These are phyloP conservation scores for Manacus vitellinus DNA, from an alignment of 2,113 vertebrate species.

Conservation along the genomic window DNA sequence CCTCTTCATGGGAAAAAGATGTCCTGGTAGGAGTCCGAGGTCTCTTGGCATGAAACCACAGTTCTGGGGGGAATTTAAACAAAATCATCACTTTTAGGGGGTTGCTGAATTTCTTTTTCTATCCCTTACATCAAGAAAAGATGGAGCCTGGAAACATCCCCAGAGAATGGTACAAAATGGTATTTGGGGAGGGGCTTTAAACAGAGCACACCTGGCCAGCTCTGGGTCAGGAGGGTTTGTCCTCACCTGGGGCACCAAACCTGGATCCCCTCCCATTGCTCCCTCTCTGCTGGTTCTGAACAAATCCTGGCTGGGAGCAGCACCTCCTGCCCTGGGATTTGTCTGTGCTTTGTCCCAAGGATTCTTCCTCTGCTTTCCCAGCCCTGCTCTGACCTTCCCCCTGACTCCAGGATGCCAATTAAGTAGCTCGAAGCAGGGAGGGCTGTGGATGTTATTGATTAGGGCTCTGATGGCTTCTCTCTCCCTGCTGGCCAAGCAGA, in stretches of 20 bases:
- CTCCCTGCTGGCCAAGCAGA: background rate
- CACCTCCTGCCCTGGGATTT: background rate
- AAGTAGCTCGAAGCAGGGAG: background rate
- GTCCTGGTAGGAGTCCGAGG: background rate
- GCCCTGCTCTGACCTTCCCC: slow-evolving; percentile 19
- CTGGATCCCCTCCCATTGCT: accelerated
- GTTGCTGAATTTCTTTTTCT: background rate
- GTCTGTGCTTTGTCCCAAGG: background rate
- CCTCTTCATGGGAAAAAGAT: background rate
- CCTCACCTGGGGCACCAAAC: background rate
- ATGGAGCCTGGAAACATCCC: background rate
- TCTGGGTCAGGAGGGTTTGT: background rate
- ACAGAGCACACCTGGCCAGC: background rate
- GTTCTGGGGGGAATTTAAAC: background rate
- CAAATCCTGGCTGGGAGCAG: background rate
- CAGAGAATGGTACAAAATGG: background rate
- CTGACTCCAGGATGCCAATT: slow-evolving; percentile 34
- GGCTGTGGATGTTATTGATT: slow-evolving; percentile 50
- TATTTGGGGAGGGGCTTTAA: background rate
- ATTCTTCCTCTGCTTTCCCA: background rate
- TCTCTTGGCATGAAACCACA: background rate
- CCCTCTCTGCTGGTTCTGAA: background rate
- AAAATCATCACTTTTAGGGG: background rate
- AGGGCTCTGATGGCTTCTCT: slow-evolving; percentile 54
- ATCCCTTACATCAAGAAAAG: background rate